Evolutionary conservation across 1,140 invertebrate genomes (phyloP).

Genomic region (Saccostrea glomerata): DNA sequence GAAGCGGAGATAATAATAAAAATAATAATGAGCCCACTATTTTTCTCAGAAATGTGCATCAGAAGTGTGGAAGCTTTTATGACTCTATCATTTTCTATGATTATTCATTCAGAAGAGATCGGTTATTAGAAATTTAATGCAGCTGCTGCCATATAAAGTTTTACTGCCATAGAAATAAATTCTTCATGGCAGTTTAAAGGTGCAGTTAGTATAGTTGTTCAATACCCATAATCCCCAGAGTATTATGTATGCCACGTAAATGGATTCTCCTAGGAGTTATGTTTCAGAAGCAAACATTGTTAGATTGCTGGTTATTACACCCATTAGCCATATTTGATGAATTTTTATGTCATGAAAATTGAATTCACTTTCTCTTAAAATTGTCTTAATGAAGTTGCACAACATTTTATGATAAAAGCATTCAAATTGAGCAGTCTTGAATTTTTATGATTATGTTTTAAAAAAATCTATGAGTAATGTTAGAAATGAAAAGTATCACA

Average conservation of each 20-base stretch:
- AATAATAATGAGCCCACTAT: not conserved
- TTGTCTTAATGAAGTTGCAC: not conserved
- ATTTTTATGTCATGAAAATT: not conserved
- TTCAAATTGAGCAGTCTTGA: not conserved
- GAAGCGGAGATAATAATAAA: too few species aligned
- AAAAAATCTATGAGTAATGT: too few species aligned
- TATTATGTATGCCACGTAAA: not conserved
- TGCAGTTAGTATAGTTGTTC: not conserved
- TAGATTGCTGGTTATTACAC: not conserved
- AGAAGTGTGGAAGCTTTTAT: not conserved
- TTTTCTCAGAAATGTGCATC: not conserved
- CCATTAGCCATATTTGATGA: slow-evolving; percentile 21
- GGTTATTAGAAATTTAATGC: not conserved
- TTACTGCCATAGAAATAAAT: not conserved
- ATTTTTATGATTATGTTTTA: not conserved
- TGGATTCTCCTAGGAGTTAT: not conserved
- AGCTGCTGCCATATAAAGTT: not conserved
- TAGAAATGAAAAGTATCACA: too few species aligned
- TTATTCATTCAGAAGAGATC: not conserved
- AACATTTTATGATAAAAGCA: not conserved
- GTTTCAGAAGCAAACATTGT: not conserved
- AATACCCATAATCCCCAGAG: not conserved
- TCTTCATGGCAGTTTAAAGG: slow-evolving; percentile 1
- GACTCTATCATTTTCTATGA: not conserved
- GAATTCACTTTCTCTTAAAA: not conserved